phyloP scores from a whole-genome alignment of 2,888 invertebrate genomes.

The Horisme vitalbata region DNA sequence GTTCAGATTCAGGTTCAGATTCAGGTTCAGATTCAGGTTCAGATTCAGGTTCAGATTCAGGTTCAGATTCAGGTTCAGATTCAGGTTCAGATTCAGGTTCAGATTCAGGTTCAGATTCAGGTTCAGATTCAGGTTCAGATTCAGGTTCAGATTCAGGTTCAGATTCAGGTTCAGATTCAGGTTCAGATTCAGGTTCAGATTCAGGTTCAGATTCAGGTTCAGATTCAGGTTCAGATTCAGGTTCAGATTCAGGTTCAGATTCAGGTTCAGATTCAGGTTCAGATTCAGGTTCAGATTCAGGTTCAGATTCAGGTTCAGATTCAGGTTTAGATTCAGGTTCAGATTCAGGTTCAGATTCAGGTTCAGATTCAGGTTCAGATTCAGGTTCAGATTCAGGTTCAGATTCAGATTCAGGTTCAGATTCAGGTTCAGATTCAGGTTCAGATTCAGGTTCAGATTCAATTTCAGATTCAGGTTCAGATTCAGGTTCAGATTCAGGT shows the following conservation, averaged over 20 bases:
- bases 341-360: conserved; percentile 10
- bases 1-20: not conserved
- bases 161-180: conserved; percentile 13
- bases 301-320: conserved; percentile 15
- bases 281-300: conserved; percentile 9
- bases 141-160: conserved; percentile 10
- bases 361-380: conserved; percentile 8
- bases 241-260: not conserved
- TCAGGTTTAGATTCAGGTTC: conserved; percentile 5
- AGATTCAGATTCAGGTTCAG: conserved; percentile 10
- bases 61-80: not conserved
- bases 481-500: conserved; percentile 8
- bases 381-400: not conserved
- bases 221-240: conserved; percentile 8
- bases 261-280: conserved; percentile 5
- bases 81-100: not conserved
- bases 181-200: conserved; percentile 8
- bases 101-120: not conserved
- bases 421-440: conserved; percentile 10
- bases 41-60: not conserved
- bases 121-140: conserved; percentile 9
- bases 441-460: conserved; percentile 6
- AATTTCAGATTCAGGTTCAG: conserved; percentile 13
- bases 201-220: conserved; percentile 8
- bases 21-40: too few species aligned